These are phyloP conservation scores for Eupithecia pulchellata DNA, from an alignment of 2,888 invertebrate genomes.

Conservation along the genomic window DNA sequence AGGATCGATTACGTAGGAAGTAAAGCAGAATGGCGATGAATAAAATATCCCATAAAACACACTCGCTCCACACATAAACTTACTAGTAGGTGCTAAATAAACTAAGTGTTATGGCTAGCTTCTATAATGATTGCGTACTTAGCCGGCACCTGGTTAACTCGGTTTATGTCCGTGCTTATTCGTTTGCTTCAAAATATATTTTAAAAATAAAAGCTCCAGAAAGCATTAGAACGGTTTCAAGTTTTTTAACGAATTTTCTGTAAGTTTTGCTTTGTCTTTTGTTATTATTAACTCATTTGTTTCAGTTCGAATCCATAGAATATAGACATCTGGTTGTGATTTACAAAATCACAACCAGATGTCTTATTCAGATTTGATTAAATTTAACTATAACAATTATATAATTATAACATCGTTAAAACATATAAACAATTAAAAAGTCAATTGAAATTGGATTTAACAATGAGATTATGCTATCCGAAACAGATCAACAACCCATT, in stretches of 20 bases:
- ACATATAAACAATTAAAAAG: too few relatives aligned
- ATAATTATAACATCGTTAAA: too few relatives aligned
- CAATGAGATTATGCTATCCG: too few relatives aligned
- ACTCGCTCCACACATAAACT: conserved; percentile 23
- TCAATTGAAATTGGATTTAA: too few relatives aligned
- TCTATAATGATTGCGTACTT: conserved; percentile 3
- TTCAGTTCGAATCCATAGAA: too few relatives aligned
- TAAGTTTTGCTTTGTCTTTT: not conserved
- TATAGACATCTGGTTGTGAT: too few relatives aligned
- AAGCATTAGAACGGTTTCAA: not conserved
- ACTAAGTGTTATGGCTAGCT: conserved; percentile 13
- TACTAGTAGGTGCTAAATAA: conserved; percentile 14
- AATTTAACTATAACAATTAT: too few relatives aligned
- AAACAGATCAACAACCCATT: too few relatives aligned
- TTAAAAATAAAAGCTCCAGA: not conserved
- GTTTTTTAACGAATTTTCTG: not conserved
- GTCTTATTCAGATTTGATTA: too few relatives aligned
- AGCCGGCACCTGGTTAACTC: conserved; percentile 6
- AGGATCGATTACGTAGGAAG: conserved; percentile 27
- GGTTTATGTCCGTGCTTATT: not conserved
- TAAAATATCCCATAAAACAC: conserved; percentile 32
- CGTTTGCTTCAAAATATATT: not conserved
- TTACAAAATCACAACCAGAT: too few relatives aligned
- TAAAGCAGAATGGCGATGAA: conserved; percentile 34
- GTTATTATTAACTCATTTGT: too few relatives aligned